Conservation (phyloP, 1,140 invertebrate genomes). For the Macrocentrus cingulum region DNA sequence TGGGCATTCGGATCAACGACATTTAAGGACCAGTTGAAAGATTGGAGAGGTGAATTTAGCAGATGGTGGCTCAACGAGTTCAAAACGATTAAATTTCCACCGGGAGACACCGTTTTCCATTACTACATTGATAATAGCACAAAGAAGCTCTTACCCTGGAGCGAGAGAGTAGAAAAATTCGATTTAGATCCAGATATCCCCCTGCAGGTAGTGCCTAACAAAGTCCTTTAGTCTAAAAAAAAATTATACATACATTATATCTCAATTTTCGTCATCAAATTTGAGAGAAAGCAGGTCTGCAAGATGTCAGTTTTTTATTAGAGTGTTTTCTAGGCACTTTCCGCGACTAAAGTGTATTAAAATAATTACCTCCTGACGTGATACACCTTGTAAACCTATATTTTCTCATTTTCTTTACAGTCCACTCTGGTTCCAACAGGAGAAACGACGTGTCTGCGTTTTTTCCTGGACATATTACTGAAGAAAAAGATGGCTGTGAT, state of each 20-base stretch:
- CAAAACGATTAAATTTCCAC: constrained; percentile 87
- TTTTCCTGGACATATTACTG: constrained; percentile 87
- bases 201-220: constrained; percentile 68
- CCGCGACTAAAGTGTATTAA: no score
- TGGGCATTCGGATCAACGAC: constrained; percentile 93
- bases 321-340: no score
- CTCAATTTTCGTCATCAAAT: no score
- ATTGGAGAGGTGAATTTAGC: constrained; percentile 91
- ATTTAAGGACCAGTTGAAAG: constrained; percentile 85
- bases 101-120: constrained; percentile 81
- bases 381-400: constrained; percentile 5
- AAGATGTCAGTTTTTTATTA: no score
- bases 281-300: no score
- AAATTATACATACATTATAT: neutral
- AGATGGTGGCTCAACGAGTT: constrained; percentile 92
- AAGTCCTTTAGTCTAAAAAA: neutral
- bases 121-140: constrained; percentile 86
- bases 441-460: constrained; percentile 86
- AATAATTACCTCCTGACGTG: no score
- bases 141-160: constrained; percentile 86
- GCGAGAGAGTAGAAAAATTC: constrained; percentile 73
- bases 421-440: constrained; percentile 82
- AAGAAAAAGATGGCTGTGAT: constrained; percentile 81
- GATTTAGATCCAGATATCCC: constrained; percentile 85
- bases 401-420: constrained; percentile 55